Conservation (phyloP, 1,140 invertebrate genomes). For the Maniola jurtina region DNA sequence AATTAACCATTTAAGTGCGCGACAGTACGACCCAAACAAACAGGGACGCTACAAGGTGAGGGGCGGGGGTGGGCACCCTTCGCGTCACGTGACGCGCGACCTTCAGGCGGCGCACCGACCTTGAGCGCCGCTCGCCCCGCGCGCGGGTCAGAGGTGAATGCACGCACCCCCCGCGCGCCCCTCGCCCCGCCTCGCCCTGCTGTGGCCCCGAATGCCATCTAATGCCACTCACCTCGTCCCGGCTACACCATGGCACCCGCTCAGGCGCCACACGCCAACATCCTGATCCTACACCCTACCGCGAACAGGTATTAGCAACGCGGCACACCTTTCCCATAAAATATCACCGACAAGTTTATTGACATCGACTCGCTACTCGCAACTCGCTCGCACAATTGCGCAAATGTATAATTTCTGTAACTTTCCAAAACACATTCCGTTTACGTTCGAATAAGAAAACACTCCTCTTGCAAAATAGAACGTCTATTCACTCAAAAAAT, state of each 20-base stretch:
- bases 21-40: constrained; percentile 48
- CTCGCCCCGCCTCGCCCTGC: constrained; percentile 36
- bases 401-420: constrained; percentile 55
- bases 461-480: constrained; percentile 50
- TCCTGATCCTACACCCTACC: constrained; percentile 56
- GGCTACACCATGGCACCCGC: constrained; percentile 48
- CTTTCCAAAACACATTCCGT: constrained; percentile 50
- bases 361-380: constrained; percentile 67
- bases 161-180: constrained; percentile 53
- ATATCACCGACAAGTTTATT: constrained; percentile 77
- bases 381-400: constrained; percentile 60
- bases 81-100: constrained; percentile 71
- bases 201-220: constrained; percentile 38
- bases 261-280: constrained; percentile 48
- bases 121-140: constrained; percentile 72
- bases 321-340: constrained; percentile 77
- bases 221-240: constrained; percentile 60
- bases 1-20: constrained; percentile 37
- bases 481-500: constrained; percentile 64
- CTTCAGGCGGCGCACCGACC: constrained; percentile 76
- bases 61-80: constrained; percentile 64
- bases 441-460: constrained; percentile 49
- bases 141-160: constrained; percentile 77
- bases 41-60: constrained; percentile 38
- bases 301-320: constrained; percentile 71